A percentile compares a stretch with the other conserved stretches of the same genome.
phyloP scores from a whole-genome alignment of 2,113 vertebrate species.

The Electrona antarctica region DNA sequence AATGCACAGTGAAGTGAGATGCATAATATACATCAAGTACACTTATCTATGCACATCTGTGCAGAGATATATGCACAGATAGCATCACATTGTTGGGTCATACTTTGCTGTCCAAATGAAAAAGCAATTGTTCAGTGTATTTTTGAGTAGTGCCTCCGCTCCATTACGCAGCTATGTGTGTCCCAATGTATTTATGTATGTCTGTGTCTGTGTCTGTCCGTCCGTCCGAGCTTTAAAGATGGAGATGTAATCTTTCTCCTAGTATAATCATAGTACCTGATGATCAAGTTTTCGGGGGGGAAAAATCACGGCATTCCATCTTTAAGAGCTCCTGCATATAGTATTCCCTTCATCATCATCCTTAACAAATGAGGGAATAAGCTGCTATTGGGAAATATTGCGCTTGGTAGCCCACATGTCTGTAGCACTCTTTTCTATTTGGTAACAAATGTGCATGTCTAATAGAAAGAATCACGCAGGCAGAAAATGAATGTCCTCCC shows the following conservation, averaged over 20 bases:
- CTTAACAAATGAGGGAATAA: constrained; percentile 43
- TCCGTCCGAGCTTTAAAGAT: too few species aligned
- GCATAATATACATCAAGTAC: too few species aligned
- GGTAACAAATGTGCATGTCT: constrained; percentile 56
- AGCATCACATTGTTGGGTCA: constrained; percentile 18
- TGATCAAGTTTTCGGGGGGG: neutral
- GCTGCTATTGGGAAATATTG: constrained; percentile 41
- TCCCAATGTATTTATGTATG: too few species aligned
- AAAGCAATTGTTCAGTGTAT: constrained; percentile 37
- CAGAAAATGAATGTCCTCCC: constrained; percentile 61
- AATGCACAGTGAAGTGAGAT: too few species aligned
- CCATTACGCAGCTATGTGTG: too few species aligned
- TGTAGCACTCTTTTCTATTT: constrained; percentile 27
- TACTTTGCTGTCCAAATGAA: constrained; percentile 39
- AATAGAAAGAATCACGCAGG: constrained; percentile 45
- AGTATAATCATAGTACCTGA: neutral
- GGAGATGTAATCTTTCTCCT: too few species aligned
- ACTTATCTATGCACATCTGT: too few species aligned
- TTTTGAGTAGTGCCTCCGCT: constrained; percentile 1
- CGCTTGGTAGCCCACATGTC: constrained; percentile 22
- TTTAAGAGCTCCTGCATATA: constrained; percentile 17
- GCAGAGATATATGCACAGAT: neutral
- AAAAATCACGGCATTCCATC: too few species aligned
- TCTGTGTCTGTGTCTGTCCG: too few species aligned
- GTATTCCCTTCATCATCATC: constrained; percentile 30